Conservation (phyloP, 2,888 invertebrate genomes). For the Gortyna flavago region DNA sequence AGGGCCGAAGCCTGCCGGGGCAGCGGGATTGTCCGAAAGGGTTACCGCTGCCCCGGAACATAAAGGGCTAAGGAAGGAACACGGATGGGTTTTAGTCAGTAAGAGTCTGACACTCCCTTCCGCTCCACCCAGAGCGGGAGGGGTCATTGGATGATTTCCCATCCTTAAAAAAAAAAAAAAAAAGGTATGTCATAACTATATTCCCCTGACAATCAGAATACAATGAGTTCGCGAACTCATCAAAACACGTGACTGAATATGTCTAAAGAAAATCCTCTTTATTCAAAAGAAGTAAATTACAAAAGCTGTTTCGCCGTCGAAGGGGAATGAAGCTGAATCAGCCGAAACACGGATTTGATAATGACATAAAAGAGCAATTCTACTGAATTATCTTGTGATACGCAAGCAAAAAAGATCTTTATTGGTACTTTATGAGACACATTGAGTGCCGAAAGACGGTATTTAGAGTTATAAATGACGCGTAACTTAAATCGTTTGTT, state of each 20-base stretch:
- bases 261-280: slow-evolving; percentile 47
- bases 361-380: slow-evolving; percentile 69
- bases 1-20: too few species aligned
- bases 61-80: too few species aligned
- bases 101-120: too few species aligned
- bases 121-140: too few species aligned
- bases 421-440: slow-evolving; percentile 51
- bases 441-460: slow-evolving; percentile 36
- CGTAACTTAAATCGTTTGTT: slow-evolving; percentile 26
- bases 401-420: slow-evolving; percentile 60
- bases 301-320: slow-evolving; percentile 58
- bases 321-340: slow-evolving; percentile 62
- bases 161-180: too few species aligned
- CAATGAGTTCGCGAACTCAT: slow-evolving; percentile 31
- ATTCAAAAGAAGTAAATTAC: slow-evolving; percentile 61
- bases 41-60: too few species aligned
- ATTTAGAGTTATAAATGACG: slow-evolving; percentile 15
- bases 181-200: slow-evolving; percentile 3
- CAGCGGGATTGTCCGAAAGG: too few species aligned
- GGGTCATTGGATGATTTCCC: too few species aligned
- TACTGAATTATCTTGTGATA: slow-evolving; percentile 63
- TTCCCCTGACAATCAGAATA: slow-evolving; percentile 21
- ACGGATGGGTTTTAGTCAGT: too few species aligned
- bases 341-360: slow-evolving; percentile 66
- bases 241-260: slow-evolving; percentile 26